Evolutionary conservation across 2,888 invertebrate genomes (phyloP), one percentile per base, ranked within the genome.

Genomic region (Cabera pusaria): DNA sequence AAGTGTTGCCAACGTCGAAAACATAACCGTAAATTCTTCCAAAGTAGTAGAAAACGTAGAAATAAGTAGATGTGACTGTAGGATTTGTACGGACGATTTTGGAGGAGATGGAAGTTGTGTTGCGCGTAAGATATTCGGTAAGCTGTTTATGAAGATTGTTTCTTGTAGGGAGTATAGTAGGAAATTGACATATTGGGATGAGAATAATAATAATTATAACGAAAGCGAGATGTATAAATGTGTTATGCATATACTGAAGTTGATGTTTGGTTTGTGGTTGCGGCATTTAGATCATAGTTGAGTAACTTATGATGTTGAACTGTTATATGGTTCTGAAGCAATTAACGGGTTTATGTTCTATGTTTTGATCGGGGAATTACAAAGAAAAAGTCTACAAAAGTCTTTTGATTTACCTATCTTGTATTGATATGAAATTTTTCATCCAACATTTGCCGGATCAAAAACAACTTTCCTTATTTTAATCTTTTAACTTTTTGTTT

Each of bases 231-330:
- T 85, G 83, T 81, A 72, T 48, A 72, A 54, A 37, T 82, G 84
- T 62, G 44, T 87, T 42, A 68, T 83, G 60, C 72, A 84, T 51
- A 66, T 83, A 35, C 48, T 89, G 44, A 86, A 86, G 59, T 65
- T 88, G 56, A 61, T 90, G 64, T 57, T 89, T 45, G 88, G 87
- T 39, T 67, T 90, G 44, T 89, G 88, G 88, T 71, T 90, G 50
- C 72, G 90, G 55, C 87, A 87, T 72, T 69, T 77, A 45, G 85
- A 85, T 69, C 87, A 87, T 58, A 84, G 72, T 59, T 64, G 57
- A n/a, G n/a, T n/a, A n/a, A n/a, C n/a, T n/a, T n/a, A n/a, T n/a
- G n/a, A n/a, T n/a, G n/a, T n/a, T n/a, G n/a, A n/a, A n/a, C n/a
- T n/a, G n/a, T n/a, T n/a, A n/a, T n/a, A n/a, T n/a, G n/a, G n/a